Conservation (phyloP, 2,888 invertebrate species). For the Globia sparganii region DNA sequence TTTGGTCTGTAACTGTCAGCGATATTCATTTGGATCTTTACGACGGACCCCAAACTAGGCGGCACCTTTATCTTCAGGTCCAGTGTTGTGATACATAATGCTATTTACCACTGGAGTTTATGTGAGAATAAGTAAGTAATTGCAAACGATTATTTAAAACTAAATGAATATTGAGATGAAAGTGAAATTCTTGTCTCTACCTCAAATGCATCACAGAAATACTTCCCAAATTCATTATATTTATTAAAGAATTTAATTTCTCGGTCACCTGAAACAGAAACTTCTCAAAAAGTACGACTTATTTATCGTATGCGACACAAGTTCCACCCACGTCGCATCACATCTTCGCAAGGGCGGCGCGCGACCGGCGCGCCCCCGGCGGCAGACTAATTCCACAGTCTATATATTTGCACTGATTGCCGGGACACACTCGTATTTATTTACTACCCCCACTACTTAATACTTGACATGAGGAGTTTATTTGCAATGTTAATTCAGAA, state of each 20-base stretch:
- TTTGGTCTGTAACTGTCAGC: not conserved
- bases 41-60: not conserved
- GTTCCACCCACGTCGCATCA: conserved; percentile 61
- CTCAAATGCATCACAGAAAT: not conserved
- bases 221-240: too few relatives aligned
- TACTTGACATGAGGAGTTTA: conserved; percentile 71
- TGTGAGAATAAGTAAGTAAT: too few relatives aligned
- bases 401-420: conserved; percentile 88
- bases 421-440: conserved; percentile 80
- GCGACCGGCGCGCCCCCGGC: conserved; percentile 70
- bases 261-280: conserved; percentile 18
- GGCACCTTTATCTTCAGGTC: too few relatives aligned
- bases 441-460: conserved; percentile 75
- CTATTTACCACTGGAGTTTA: too few relatives aligned
- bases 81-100: too few relatives aligned
- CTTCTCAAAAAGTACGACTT: conserved; percentile 30
- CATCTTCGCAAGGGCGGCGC: conserved; percentile 46
- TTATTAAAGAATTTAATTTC: too few relatives aligned
- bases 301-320: conserved; percentile 24
- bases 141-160: too few relatives aligned
- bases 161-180: not conserved
- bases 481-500: conserved; percentile 71
- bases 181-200: not conserved
- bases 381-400: conserved; percentile 84
- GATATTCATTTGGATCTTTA: not conserved